Percentiles rank a stretch among this genome's conserved stretches.
phyloP scores from a whole-genome alignment of 1,140 invertebrate genomes.

The Megalonaias nervosa region DNA sequence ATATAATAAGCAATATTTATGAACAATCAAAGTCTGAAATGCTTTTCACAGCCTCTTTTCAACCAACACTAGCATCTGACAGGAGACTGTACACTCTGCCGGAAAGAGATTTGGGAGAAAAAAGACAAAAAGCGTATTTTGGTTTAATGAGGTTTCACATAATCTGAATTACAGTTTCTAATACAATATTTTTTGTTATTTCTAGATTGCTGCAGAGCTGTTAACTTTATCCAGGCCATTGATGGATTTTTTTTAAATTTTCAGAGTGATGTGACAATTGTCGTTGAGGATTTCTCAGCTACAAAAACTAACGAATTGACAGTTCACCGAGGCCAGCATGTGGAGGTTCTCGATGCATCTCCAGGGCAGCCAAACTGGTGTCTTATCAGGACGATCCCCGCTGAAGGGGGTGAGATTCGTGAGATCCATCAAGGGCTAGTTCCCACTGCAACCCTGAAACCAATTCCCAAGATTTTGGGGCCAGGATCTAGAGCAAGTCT shows the following conservation, averaged over 20 bases:
- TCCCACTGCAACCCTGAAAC: constrained; percentile 86
- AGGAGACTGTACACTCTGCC: too few species aligned
- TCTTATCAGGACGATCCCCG: constrained; percentile 66
- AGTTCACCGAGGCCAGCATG: constrained; percentile 80
- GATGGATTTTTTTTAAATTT: constrained; percentile 30
- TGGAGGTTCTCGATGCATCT: constrained; percentile 88
- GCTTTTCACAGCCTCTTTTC: too few species aligned
- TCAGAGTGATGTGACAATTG: constrained; percentile 64
- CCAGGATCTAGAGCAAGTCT: constrained; percentile 63
- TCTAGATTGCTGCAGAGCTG: too few species aligned
- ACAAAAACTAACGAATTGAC: constrained; percentile 58
- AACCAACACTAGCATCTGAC: too few species aligned
- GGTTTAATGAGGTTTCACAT: too few species aligned
- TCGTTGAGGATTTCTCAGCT: constrained; percentile 65
- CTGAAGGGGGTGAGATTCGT: constrained; percentile 52
- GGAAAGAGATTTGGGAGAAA: too few species aligned
- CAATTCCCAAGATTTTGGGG: constrained; percentile 72
- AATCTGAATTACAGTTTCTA: too few species aligned
- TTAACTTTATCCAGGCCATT: too few species aligned
- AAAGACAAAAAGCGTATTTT: too few species aligned
- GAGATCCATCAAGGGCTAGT: constrained; percentile 81
- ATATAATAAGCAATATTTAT: too few species aligned
- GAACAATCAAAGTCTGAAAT: too few species aligned
- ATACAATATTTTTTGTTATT: too few species aligned
- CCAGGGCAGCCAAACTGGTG: constrained; percentile 66